Evolutionary conservation across 92 coral and sea anemone species (phyloP).

Genomic region (Plumapathes pennacea): DNA sequence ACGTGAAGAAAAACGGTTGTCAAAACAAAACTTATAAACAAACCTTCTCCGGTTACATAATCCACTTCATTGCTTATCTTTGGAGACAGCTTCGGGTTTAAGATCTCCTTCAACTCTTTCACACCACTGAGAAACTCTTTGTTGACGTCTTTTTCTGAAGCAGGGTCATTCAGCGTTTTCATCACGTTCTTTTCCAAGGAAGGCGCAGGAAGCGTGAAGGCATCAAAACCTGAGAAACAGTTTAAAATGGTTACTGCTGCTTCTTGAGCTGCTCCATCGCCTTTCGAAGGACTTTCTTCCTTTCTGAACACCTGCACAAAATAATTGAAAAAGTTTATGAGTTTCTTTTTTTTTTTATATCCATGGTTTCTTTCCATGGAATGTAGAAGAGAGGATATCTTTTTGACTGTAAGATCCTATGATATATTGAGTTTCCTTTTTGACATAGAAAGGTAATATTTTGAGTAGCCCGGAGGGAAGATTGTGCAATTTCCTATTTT

Average conservation of each 20-base stretch:
- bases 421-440: no score
- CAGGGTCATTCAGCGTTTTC: constrained; percentile 29
- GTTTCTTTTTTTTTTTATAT: no score
- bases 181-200: constrained; percentile 52
- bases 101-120: constrained; percentile 28
- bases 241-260: constrained; percentile 72
- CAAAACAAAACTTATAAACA: neutral
- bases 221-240: constrained; percentile 83
- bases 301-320: no score
- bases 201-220: constrained; percentile 81
- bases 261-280: constrained; percentile 35
- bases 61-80: constrained; percentile 50
- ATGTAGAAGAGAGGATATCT: no score
- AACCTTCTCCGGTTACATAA: constrained; percentile 69
- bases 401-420: no score
- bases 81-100: constrained; percentile 33
- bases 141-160: constrained; percentile 18
- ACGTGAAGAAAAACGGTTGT: neutral
- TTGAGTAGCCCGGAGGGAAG: neutral
- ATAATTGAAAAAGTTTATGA: no score
- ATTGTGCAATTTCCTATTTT: no score
- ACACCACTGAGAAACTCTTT: constrained; percentile 35
- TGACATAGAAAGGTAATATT: neutral
- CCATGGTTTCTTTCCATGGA: no score
- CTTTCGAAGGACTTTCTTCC: neutral